Base-by-base conservation (phyloP, 2,113 vertebrate genomes). In the Sciurus niger region DNA sequence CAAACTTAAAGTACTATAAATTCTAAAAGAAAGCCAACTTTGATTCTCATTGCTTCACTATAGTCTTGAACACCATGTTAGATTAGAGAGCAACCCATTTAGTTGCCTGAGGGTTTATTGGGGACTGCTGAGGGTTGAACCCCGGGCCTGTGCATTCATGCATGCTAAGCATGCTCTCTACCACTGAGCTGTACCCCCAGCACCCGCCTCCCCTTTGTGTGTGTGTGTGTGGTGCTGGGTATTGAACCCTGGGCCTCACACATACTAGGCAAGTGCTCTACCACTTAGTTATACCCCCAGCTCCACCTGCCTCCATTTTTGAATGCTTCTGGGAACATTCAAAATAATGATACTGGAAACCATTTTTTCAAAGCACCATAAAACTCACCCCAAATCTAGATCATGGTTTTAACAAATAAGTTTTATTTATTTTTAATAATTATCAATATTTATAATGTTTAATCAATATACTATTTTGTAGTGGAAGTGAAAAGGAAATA, bases 391-490 rank as follows among this genome's bases (percentile, higher is more conserved):
- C 8, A 55, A 65, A 55, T 84, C 70, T 85, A 84, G 74, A 16
- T 86, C 46, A 74, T 63, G 6, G 48, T 73, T 72, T 67, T 78
- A 32, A 77, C 60, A 46, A 40, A 40, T 70, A 40, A 40, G 30
- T 67, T 93, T 90, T 76, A 86, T 60, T 90, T 83, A 43, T 40
- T 94, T 96, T 77, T 67, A 95, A 82, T 72, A 63, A n/a, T 78
- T 63, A 72, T 34, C 28, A 92, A 74, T 73, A 58, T 92, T 76
- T 58, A 46, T 80, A 34, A 77, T 32, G 4, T 80, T 93, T 83
- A 80, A 92, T 83, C 58, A 74, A 73, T 43, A 30, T 65, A 43
- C 25, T 72, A 32, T 80, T 92, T 85, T 89, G 30, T 93, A 20
- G 16, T 40, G 20, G 48, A 87, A 89, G 20, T 82, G n/a, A 72